These are phyloP conservation scores for Dallia pectoralis DNA, from an alignment of 2,797 vertebrate genomes.

Conservation along the genomic window DNA sequence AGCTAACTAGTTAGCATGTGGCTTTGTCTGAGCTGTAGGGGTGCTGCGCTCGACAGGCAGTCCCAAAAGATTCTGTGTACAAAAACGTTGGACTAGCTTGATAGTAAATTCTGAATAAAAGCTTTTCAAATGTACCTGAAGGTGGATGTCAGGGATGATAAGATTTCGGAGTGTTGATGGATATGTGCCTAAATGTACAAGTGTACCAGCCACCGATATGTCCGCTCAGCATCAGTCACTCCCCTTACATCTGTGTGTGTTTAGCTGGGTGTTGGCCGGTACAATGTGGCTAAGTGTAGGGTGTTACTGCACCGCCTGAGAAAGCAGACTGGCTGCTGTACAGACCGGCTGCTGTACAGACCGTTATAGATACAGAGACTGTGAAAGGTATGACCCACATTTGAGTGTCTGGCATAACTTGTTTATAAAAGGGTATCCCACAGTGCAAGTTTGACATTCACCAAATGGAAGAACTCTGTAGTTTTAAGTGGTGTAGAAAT, in stretches of 20 bases:
- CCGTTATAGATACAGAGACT: constrained; percentile 19
- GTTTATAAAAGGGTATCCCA: not conserved
- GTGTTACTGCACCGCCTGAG: constrained; percentile 70
- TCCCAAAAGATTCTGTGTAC: too few relatives aligned
- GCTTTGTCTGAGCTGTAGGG: too few relatives aligned
- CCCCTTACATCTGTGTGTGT: constrained; percentile 67
- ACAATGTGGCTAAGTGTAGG: constrained; percentile 76
- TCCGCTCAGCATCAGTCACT: constrained; percentile 26
- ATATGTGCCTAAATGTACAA: too few relatives aligned
- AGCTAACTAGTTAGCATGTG: too few relatives aligned
- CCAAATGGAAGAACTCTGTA: not conserved
- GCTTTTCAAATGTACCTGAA: too few relatives aligned
- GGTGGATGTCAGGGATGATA: too few relatives aligned
- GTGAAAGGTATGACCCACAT: constrained; percentile 65
- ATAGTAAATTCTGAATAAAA: too few relatives aligned
- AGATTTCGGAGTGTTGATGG: too few relatives aligned
- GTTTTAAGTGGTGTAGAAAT: not conserved
- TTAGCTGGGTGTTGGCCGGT: constrained; percentile 75
- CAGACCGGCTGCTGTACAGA: too few relatives aligned
- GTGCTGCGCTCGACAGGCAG: too few relatives aligned
- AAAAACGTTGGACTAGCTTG: too few relatives aligned
- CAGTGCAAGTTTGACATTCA: not conserved
- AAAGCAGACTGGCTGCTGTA: not conserved
- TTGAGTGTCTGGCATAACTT: constrained; percentile 61
- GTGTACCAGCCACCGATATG: not conserved